phyloP scores from a whole-genome alignment of 2,888 invertebrate genomes.

The Odontocolon sp. region DNA sequence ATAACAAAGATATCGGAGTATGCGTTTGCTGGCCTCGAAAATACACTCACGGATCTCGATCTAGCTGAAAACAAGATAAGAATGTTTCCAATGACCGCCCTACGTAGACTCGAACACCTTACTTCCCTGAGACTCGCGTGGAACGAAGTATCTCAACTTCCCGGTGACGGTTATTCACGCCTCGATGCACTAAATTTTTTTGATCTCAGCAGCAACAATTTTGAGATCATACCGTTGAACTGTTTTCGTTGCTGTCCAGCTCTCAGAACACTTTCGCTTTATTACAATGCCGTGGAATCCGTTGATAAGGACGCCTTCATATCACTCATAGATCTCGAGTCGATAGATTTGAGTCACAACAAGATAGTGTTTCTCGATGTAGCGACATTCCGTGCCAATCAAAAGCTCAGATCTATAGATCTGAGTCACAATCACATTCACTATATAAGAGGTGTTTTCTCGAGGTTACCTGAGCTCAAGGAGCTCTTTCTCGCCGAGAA shows the following conservation, averaged over 20 bases:
- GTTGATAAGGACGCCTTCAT: conserved; percentile 90
- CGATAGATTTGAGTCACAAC: conserved; percentile 93
- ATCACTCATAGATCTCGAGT: conserved; percentile 88
- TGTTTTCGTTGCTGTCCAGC: conserved; percentile 92
- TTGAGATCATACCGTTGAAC: conserved; percentile 88
- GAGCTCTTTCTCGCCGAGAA: conserved; percentile 94
- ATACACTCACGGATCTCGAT: conserved; percentile 90
- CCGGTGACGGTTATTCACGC: conserved; percentile 87
- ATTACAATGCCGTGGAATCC: conserved; percentile 91
- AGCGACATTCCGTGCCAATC: conserved; percentile 89
- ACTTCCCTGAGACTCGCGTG: conserved; percentile 85
- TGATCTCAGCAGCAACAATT: conserved; percentile 93
- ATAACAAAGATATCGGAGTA: conserved; percentile 91
- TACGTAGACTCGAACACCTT: conserved; percentile 88
- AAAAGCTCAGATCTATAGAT: conserved; percentile 90
- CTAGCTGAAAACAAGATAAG: conserved; percentile 93
- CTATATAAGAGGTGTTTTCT: conserved; percentile 91
- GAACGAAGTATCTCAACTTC: conserved; percentile 85
- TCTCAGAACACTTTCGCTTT: conserved; percentile 90
- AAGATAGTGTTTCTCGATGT: conserved; percentile 90
- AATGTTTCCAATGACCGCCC: conserved; percentile 90
- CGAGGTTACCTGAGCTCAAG: conserved; percentile 88
- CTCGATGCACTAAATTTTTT: conserved; percentile 88
- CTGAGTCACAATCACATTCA: conserved; percentile 95
- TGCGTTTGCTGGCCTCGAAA: conserved; percentile 91